These are phyloP conservation scores for Arge pagana DNA, from an alignment of 2,888 invertebrate species.

Conservation along the genomic window DNA sequence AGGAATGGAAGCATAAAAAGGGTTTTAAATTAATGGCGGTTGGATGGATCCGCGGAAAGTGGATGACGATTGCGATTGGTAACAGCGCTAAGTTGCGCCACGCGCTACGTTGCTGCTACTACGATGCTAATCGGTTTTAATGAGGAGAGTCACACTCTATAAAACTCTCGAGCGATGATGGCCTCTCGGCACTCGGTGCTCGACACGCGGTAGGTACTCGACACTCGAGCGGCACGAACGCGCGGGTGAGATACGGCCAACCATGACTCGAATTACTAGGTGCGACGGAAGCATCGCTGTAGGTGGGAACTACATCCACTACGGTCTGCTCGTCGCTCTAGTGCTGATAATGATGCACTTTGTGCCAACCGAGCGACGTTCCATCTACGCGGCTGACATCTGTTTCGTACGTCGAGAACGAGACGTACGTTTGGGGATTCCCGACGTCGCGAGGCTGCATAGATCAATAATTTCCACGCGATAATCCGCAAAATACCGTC, in stretches of 20 bases:
- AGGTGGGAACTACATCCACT: constrained; percentile 5
- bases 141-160: constrained; percentile 8
- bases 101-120: background rate
- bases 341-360: constrained; percentile 12
- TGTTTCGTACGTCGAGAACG: background rate
- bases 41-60: constrained; percentile 7
- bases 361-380: background rate
- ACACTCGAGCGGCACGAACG: background rate
- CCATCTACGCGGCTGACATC: constrained; percentile 5
- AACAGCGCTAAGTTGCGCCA: background rate
- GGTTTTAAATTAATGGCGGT: too few species aligned
- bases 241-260: background rate
- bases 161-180: background rate
- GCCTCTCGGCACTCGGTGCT: too few species aligned
- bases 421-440: too few species aligned
- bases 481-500: too few species aligned
- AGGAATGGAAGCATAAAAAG: constrained; percentile 12
- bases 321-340: constrained; percentile 3
- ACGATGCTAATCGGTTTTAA: constrained; percentile 11
- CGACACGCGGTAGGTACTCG: too few species aligned
- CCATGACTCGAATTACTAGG: background rate
- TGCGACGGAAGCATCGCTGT: background rate
- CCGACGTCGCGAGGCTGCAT: too few species aligned
- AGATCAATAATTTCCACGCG: too few species aligned
- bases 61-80: background rate